phyloP scores from a whole-genome alignment of 2,113 vertebrate genomes.

The Rhynchopsitta pachyrhyncha region DNA sequence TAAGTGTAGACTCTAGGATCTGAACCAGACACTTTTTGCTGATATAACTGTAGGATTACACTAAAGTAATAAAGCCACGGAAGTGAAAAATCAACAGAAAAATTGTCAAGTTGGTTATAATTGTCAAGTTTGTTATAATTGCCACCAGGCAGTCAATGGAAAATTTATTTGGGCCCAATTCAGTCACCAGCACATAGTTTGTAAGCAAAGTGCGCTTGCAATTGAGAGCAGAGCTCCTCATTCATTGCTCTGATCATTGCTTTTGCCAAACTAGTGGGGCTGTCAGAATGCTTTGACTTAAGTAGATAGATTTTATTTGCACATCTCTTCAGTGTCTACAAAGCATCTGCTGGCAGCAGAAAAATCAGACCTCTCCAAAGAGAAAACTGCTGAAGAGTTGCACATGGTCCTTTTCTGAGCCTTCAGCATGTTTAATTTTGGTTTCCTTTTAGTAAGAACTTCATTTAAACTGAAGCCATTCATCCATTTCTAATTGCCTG shows the following conservation, averaged over 20 bases:
- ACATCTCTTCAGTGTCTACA: background rate
- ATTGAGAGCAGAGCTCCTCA: background rate
- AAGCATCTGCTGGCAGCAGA: background rate
- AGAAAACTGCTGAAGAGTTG: background rate
- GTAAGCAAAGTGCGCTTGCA: background rate
- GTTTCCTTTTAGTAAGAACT: background rate
- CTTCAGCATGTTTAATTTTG: background rate
- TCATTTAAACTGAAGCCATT: background rate
- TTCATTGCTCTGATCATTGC: fast-evolving
- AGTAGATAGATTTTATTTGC: background rate
- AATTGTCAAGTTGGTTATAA: background rate
- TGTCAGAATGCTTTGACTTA: background rate
- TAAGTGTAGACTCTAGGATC: background rate
- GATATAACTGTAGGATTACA: background rate
- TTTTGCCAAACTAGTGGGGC: background rate
- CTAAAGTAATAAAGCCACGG: background rate
- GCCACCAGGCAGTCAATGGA: background rate
- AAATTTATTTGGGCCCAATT: background rate
- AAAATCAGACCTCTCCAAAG: background rate
- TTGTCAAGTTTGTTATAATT: background rate
- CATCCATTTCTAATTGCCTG: background rate
- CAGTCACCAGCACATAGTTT: background rate
- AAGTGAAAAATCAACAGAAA: background rate
- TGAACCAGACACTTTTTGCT: background rate
- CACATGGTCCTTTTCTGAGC: background rate